Percentiles rank a stretch among this genome's conserved stretches.
These are phyloP conservation scores for Melanotaenia boesemani DNA, from an alignment of 2,797 vertebrate species.

Conservation along the genomic window DNA sequence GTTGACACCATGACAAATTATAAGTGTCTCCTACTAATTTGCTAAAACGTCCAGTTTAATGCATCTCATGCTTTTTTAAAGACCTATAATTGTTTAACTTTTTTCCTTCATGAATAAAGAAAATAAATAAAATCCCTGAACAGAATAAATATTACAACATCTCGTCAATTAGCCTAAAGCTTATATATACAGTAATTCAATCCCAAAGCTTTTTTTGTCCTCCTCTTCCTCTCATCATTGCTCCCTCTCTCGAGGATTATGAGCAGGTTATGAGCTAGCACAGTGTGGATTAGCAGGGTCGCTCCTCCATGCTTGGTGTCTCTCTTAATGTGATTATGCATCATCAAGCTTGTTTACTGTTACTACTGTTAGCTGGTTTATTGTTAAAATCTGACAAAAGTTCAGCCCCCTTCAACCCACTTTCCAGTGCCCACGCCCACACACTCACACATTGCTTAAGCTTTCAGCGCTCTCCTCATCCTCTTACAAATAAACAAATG, in stretches of 20 bases:
- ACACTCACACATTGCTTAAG: constrained; percentile 70
- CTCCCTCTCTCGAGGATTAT: constrained; percentile 86
- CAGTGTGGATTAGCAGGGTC: constrained; percentile 86
- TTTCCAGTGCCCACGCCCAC: constrained; percentile 74
- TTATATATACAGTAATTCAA: constrained; percentile 84
- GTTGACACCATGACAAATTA: too few relatives aligned
- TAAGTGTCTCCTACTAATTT: background rate
- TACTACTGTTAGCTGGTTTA: constrained; percentile 86
- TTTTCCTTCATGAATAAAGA: background rate
- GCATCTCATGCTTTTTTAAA: constrained; percentile 25
- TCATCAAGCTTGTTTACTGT: constrained; percentile 95
- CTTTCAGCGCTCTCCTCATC: constrained; percentile 52
- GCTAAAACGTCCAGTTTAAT: background rate
- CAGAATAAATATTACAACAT: constrained; percentile 65
- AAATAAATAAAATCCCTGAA: constrained; percentile 16
- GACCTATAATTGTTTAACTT: constrained; percentile 26
- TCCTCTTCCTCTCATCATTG: constrained; percentile 65
- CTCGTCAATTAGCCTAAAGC: constrained; percentile 87
- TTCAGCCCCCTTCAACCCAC: constrained; percentile 86
- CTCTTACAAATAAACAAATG: constrained; percentile 54
- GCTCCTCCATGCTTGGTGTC: constrained; percentile 88
- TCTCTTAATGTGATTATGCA: constrained; percentile 93
- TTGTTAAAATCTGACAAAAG: constrained; percentile 86
- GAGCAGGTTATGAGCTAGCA: constrained; percentile 87
- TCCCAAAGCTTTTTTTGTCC: constrained; percentile 86